These are phyloP conservation scores for Pterocles burchelli DNA, from an alignment of 2,113 vertebrate genomes.

Conservation along the genomic window DNA sequence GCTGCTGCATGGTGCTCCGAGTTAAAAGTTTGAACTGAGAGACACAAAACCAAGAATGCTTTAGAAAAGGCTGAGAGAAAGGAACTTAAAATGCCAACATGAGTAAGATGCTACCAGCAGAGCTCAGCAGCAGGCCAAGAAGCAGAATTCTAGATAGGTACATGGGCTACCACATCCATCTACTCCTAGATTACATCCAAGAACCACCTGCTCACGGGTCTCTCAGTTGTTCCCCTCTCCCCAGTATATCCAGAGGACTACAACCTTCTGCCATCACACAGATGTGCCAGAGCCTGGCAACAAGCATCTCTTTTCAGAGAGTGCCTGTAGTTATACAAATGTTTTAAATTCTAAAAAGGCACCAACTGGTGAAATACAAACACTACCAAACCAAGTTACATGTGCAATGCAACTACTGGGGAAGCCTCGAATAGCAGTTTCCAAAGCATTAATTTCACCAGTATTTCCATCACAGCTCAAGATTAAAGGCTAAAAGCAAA, in stretches of 20 bases:
- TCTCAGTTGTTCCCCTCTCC: not conserved
- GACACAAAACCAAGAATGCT: not conserved
- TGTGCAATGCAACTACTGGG: not conserved
- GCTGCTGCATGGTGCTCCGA: not conserved
- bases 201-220: not conserved
- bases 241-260: not conserved
- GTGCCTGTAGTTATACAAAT: fast-evolving
- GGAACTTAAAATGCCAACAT: not conserved
- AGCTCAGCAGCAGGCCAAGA: not conserved
- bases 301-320: not conserved
- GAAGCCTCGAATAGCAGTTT: not conserved
- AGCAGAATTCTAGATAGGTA: not conserved
- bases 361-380: not conserved
- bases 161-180: fast-evolving
- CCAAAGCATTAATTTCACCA: not conserved
- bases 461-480: not conserved
- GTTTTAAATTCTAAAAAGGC: not conserved
- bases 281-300: not conserved
- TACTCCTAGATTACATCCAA: not conserved
- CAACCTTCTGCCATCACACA: not conserved
- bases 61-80: not conserved
- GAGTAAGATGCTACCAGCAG: not conserved
- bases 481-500: not conserved
- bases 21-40: not conserved
- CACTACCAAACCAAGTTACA: not conserved